These are phyloP conservation scores for Nymphalis io DNA, from an alignment of 1,140 invertebrate species.

Conservation along the genomic window DNA sequence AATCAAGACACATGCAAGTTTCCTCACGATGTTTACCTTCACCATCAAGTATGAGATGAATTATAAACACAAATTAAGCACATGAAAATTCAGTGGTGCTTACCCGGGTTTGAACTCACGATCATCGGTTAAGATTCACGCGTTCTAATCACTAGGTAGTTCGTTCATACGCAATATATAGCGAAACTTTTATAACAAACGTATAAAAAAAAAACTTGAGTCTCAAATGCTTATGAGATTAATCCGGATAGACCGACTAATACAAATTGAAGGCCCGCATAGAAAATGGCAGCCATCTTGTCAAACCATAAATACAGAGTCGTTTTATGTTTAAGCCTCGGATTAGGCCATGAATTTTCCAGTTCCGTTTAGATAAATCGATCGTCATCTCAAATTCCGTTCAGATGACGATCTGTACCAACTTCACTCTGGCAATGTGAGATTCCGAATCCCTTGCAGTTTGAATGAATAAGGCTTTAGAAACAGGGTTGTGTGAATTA, in stretches of 20 bases:
- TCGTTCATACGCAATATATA: too few species aligned
- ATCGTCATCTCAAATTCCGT: conserved; percentile 23
- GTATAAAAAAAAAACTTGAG: too few species aligned
- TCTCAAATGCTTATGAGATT: not conserved
- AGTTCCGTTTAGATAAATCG: conserved; percentile 11
- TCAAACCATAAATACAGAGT: not conserved
- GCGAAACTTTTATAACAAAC: too few species aligned
- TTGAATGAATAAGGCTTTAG: conserved; percentile 7
- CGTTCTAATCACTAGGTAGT: too few species aligned
- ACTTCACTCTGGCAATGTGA: conserved; percentile 20
- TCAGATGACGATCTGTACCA: not conserved
- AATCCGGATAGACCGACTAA: not conserved
- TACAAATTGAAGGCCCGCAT: not conserved
- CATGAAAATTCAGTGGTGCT: too few species aligned
- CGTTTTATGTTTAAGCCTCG: conserved; percentile 3
- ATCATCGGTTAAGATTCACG: too few species aligned
- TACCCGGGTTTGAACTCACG: too few species aligned
- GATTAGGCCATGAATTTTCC: conserved; percentile 17
- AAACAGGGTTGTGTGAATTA: conserved; percentile 2
- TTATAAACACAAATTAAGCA: too few species aligned
- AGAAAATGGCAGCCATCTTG: not conserved
- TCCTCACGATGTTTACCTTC: too few species aligned
- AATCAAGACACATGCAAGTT: too few species aligned
- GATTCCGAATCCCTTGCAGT: conserved; percentile 22
- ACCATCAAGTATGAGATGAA: too few species aligned